Base-by-base conservation (phyloP, 2,113 vertebrate species). In the Sturnira hondurensis region DNA sequence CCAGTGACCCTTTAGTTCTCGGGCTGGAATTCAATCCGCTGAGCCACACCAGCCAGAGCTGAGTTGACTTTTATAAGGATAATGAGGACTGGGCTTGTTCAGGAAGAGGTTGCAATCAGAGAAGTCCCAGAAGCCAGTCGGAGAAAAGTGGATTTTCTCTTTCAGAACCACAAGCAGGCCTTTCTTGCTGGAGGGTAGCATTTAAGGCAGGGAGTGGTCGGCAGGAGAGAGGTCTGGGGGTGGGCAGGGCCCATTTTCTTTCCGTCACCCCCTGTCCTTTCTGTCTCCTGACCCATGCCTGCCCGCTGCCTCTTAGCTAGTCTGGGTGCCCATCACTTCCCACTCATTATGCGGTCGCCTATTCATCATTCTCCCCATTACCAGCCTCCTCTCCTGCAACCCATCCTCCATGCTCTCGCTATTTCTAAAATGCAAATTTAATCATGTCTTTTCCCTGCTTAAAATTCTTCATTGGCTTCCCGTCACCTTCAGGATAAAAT, bases 391-490 rank as follows among this genome's bases (percentile, higher is more conserved):
- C 90, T 89, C 41, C 80, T 73, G 41, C 76, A 92, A 45, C 87
- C 92, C 90, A 85, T 92, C 92, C 84, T 89, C 90, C 58, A 26
- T 22, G 76, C 89, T 93, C 65, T 86, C 89, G 94, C 96, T 97
- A 95, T 97, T 97, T 97, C 96, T 94, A 97, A 97, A 97, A 97
- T 95, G 96, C 96, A 95, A 88, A 97, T 96, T 70, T 85, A 84
- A 97, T 95, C 87, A 80, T 93, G 84, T 96, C 94, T 96, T 50
- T 96, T 38, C 45, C 76, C 94, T 97, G 92, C 95, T 97, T 97
- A 96, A 97, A 95, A 97, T 97, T 97, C 96, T 84, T 93, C 94
- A 88, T 96, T 96, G 93, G 96, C 92, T 97, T 96, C 89, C 84
- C 84, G 63, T 97, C 90, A 85, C 95, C 80, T 92, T 93, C 76